Base-by-base conservation (phyloP, 2,113 vertebrate genomes). In the Oreochromis tanganicae region DNA sequence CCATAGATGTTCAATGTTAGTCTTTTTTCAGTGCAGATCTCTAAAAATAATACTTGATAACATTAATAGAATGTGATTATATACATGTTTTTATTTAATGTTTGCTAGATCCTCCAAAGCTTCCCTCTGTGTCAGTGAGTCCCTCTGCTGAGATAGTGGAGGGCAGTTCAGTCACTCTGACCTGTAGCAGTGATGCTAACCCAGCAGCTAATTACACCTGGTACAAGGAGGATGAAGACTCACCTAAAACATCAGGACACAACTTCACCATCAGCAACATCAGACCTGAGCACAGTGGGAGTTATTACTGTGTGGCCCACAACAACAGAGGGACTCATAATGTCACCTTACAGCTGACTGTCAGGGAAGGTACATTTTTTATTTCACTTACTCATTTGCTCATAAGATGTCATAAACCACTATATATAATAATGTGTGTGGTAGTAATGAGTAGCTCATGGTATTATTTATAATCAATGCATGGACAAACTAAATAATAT, bases 241-340 rank as follows among this genome's bases (percentile, higher is more conserved):
- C 34, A 66, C 0, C 32, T 0, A 66, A n/a, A 66, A 0, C 4
- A 38, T 38, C 61, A 66, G 61, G 61, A 38, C 61, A 38, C 0
- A 21, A 66, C 34, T 66, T 66, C 61, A 66, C 34, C 34, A 66
- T 66, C 34, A 66, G 10, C 10, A 13, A 66, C 61, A 66, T 38
- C 61, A 66, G 1, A 0, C 61, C 6, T 21, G 61, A 1, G 4
- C 61, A 66, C 17, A 66, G 61, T 66, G 61, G 61, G 61, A n/a
- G 32, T 38, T 66, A n/a, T 66, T 66, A 3, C 61, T 66, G 61
- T 68, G 61, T 13, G 10, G 34, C 10, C 34, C 7, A 38, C 1
- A 80, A 80, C 34, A 80, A 0, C 34, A 56, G n/a, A 54, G 90
- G 91, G 12, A 5, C 4, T 8, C 3, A 3, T 3, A 57, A 14